Base-by-base conservation (phyloP, 2,797 vertebrate species). In the Schizopygopsis malacanthus region DNA sequence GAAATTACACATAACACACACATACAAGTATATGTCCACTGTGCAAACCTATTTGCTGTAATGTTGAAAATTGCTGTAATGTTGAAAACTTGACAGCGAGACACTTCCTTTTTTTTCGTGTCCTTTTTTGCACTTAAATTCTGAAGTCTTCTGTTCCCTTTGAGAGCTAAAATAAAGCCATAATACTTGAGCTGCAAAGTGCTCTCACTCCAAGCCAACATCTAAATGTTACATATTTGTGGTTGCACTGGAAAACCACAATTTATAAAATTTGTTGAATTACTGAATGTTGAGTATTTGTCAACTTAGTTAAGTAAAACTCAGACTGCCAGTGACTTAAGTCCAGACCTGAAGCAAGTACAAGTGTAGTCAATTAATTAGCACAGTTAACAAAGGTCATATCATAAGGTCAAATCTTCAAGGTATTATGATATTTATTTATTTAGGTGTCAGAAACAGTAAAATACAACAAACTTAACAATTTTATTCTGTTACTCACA, bases 191-290 rank as follows among this genome's bases (percentile, higher is more conserved):
- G 20, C 41, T 22, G 50, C 47, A 12, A 63, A 41, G 61, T 41
- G 61, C 50, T 61, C 71, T 61, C 78, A 70, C 71, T 84, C 52
- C 56, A 75, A 50, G 63, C 63, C 50, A 37, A 52, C 22, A 43
- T 43, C 92, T 93, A 95, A 95, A 94, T 73, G 56, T 89, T 89
- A 91, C 91, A 94, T 94, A 94, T 77, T 94, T 95, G 95, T 93
- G 95, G 94, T 94, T 93, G 93, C 92, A 92, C 94, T 93, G 92
- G 92, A 94, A 95, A 95, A 94, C 94, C 95, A 93, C 95, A 94
- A 95, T 92, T 93, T 92, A 93, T 92, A 94, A 93, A 94, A 94
- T 94, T 95, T 94, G 94, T 95, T 82, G 43, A 87, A 83, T 76
- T 72, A 72, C 41, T 79, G 50, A 82, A 86, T 80, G 47, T 88